Percentiles rank a stretch among this genome's conserved stretches.
Evolutionary conservation across 2,113 vertebrate genomes (phyloP).

Genomic region (Chionis minor): DNA sequence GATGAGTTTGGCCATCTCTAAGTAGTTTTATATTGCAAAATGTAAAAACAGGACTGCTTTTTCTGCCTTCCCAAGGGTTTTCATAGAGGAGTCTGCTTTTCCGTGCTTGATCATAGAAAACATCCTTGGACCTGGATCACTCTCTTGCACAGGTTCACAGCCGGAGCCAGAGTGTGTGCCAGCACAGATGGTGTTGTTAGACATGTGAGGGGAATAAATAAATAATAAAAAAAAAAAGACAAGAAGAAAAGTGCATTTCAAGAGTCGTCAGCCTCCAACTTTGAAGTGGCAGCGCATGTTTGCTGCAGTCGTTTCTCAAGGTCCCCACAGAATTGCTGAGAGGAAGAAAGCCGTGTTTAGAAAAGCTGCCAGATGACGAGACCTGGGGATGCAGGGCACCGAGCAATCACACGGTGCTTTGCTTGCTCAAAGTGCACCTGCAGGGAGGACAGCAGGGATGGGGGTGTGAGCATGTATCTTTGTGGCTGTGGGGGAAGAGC

Average conservation of each 20-base stretch:
- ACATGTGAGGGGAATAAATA: background rate
- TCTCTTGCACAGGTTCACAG: background rate
- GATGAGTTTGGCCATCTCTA: background rate
- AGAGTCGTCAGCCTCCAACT: slow-evolving; percentile 13
- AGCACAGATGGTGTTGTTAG: background rate
- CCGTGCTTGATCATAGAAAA: background rate
- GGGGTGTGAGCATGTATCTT: background rate
- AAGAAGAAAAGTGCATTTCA: slow-evolving; percentile 34
- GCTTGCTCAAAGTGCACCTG: slow-evolving; percentile 19
- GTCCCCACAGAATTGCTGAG: slow-evolving; percentile 50
- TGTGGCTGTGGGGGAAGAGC: rapidly evolving
- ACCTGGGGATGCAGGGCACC: slow-evolving; percentile 41
- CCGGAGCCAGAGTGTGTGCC: background rate
- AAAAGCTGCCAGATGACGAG: slow-evolving; percentile 50
- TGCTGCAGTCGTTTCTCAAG: slow-evolving; percentile 28
- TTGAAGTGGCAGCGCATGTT: slow-evolving; percentile 57
- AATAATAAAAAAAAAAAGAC: background rate
- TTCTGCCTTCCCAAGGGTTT: background rate
- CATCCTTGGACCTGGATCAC: background rate
- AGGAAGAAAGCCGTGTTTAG: slow-evolving; percentile 20
- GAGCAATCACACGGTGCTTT: slow-evolving; percentile 12
- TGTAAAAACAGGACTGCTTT: background rate
- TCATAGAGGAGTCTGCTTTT: background rate
- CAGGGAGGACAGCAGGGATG: background rate
- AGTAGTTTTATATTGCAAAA: background rate